Conservation (phyloP, 2,113 vertebrate species). For the Lophius piscatorius region DNA sequence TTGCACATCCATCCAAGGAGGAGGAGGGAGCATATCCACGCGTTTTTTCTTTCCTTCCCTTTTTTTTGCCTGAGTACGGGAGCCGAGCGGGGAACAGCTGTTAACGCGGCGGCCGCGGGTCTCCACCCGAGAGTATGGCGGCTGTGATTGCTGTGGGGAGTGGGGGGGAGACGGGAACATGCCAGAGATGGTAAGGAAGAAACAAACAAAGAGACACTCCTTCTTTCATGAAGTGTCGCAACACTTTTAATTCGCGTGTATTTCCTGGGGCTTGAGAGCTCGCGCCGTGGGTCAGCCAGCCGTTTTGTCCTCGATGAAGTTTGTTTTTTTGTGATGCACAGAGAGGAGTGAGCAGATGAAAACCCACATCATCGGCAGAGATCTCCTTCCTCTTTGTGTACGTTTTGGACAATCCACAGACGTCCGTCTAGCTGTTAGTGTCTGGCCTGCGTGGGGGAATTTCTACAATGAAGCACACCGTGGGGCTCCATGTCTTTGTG, state of each 20-base stretch:
- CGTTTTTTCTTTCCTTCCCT: constrained; percentile 1
- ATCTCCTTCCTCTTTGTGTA: constrained; percentile 28
- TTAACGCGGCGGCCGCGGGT: constrained; percentile 75
- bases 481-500: constrained; percentile 80
- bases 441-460: constrained; percentile 64
- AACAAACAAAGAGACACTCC: constrained; percentile 55
- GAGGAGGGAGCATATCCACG: constrained; percentile 22
- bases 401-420: constrained; percentile 42
- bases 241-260: background rate
- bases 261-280: constrained; percentile 3
- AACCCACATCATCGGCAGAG: constrained; percentile 41
- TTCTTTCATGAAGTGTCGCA: constrained; percentile 12
- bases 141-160: constrained; percentile 62
- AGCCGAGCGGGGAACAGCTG: constrained; percentile 75
- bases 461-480: constrained; percentile 75
- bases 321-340: constrained; percentile 61
- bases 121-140: constrained; percentile 84
- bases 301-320: constrained; percentile 70
- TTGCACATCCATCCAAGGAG: constrained; percentile 52
- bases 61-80: constrained; percentile 68
- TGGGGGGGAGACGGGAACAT: constrained; percentile 51
- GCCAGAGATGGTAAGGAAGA: constrained; percentile 62
- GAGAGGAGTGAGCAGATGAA: constrained; percentile 69
- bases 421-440: constrained; percentile 50
- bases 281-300: constrained; percentile 27